Base-by-base conservation (phyloP, 2,797 vertebrate genomes). In the Falco columbarius region DNA sequence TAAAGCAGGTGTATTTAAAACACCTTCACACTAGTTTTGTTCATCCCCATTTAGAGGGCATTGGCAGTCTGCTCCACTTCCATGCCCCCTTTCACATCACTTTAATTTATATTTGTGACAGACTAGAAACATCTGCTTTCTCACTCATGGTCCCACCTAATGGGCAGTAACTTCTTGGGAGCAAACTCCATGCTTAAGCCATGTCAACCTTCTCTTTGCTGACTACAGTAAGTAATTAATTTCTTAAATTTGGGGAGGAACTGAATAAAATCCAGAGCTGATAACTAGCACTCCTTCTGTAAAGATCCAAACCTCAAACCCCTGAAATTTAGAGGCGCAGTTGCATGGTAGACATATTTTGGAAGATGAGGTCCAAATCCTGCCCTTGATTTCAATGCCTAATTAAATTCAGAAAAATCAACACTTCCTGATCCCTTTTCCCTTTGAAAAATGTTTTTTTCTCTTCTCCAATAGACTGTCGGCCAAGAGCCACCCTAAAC, bases 401-500 rank as follows among this genome's bases (percentile, higher is more conserved):
- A 49, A 66, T 56, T 66, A 58, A 79, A 73, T 32, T 46, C 71
- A 67, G 76, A 51, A 87, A 93, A 85, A 82, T 44, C 89, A 66
- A 17, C 65, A 2, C 65, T 66, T 92, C 77, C 54, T 55, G 55
- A 74, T 76, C 36, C 38, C 27, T 66, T 40, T 86, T 58, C 40
- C 32, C 46, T 42, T 58, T 61, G 16, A 51, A 75, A 32, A 79
- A 54, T 34, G 26, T 5, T 38, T 85, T n/a, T 32, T 47, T 51
- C 67, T 86, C 29, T 73, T 46, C n/a, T 86, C 14, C 49, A 24
- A 27, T 29, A 66, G 46, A 14, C 22, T 68, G 16, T 2, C 29
- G 61, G 86, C 72, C 62, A 93, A 91, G 46, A 82, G 89, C 55
- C 88, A 97, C 79, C 76, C 94, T 91, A 65, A 86, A 46, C 63